Base-by-base conservation (phyloP, 2,797 vertebrate genomes). In the Myripristis jacobus region DNA sequence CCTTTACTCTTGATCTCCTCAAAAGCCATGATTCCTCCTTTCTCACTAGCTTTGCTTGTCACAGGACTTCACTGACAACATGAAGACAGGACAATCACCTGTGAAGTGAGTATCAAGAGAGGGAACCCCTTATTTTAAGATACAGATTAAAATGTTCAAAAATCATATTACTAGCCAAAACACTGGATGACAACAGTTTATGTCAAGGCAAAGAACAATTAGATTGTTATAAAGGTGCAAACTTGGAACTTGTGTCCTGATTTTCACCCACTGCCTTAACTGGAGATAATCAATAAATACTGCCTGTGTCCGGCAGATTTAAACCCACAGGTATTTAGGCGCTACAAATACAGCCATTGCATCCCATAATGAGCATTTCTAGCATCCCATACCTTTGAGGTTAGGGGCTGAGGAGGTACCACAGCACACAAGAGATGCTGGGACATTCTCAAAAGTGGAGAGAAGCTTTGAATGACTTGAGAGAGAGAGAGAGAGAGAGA, bases 1-100 rank as follows among this genome's bases (percentile, higher is more conserved):
- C 87, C 86, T 87, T 93, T 94, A 82, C 89, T 88, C 81, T 92
- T 94, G 60, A 94, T 88, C 80, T 95, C 94, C 71, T 94, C 94
- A 79, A 93, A 94, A 56, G 92, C 91, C 93, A 94, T 94, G 79
- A 38, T 48, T 66, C 41, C 64, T 55, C 65, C 62, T 74, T 53
- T 24, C 38, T 66, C 60, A 54, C 56, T 57, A 41, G 36, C 47
- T 66, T n/a, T 19, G 25, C 53, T 56, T 57, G 54, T 76, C 51
- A 50, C 65, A 79, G 77, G 66, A 36, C 60, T 53, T 74, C 57
- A 66, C 59, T 22, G 74, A 56, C 69, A 86, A 58, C 70, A 81
- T 41, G 16, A 65, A 73, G 64, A 66, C 66, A 72, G 65, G 60
- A 67, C 21, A 46, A n/a, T 61, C 44, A 80, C 57, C 84, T 89